Evolutionary conservation across 92 coral and sea anemone genomes (phyloP), one percentile per base, ranked within the genome.

Genomic region (Epizoanthus illoricatus): DNA sequence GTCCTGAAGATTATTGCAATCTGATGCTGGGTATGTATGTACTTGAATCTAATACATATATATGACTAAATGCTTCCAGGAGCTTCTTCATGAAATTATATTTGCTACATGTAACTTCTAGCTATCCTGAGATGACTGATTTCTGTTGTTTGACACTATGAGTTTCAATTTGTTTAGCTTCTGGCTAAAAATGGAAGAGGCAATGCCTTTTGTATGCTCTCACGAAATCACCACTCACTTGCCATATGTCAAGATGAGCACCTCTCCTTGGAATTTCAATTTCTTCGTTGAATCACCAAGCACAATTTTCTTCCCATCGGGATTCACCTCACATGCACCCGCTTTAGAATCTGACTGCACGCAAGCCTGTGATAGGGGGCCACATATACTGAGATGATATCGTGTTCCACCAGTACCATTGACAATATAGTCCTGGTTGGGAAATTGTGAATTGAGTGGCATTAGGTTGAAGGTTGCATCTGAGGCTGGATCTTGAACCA

Each of bases 181-280:
- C 55, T 49, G 10, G 55, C 55, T 49, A 49, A 13, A 49, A 7
- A 49, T 49, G 55, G 55, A 1, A 49, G 55, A 49, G 55, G 55
- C 10, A 11, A 49, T 49, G 17, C 6, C 17, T 3, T 75, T 4
- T 60, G 54, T 19, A 42, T 4, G 45, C 20, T 80, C 5, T 36
- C 1, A 10, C 5, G 1, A 28, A 28, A 28, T 28, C 36, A 28
- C 36, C 0, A 68, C 76, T 75, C 42, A 84, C 90, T 81, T 73
- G 88, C 92, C 85, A 81, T 93, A 93, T 4, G 88, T 78, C 7
- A 93, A 89, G 41, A 86, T 87, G 21, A 90, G 76, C 49, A 92
- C 90, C 68, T 93, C 97, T 40, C 97, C 97, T 74, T 79, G 74
- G 71, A 88, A 90, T 1, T 66, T 86, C 84, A 93, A 83, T 24